Base-by-base conservation (phyloP, 2,113 vertebrate genomes). In the Albula goreensis region DNA sequence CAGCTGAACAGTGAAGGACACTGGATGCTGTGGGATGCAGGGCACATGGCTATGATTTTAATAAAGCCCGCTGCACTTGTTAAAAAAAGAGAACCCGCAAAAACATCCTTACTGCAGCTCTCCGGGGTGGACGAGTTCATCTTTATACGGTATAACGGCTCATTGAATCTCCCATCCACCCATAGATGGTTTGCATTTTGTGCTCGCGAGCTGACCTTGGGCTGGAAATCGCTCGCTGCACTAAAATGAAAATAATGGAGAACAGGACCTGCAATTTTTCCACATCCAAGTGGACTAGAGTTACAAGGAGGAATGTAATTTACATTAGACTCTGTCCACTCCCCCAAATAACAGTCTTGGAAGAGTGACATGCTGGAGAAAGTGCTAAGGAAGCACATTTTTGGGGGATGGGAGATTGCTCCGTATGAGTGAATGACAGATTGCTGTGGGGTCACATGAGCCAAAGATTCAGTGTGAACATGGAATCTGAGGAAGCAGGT, bases 371-470 rank as follows among this genome's bases (percentile, higher is more conserved):
- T 50, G 85, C 92, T 84, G 91, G 93, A 92, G 90, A 96, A 95
- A 96, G 91, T 87, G 87, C 91, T 88, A 78, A 87, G 91, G 90
- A 90, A 91, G 93, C 84, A 87, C 87, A 95, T 96, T 94, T 91
- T 91, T 95, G 89, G 86, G 91, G 90, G 93, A 93, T 94, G 92
- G 94, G 88, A 92, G 90, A 31, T 31, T 31, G 25, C 17, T 90
- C 92, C 93, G 93, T 91, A 77, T 90, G 92, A 92, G 88, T 81
- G 91, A 93, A 93, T 91, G 94, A 96, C 90, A 93, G 93, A 93
- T 89, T 12, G 78, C 53, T 49, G 57, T 11, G 49, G 53, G 87
- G 85, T 81, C 87, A 25, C 48, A 66, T 13, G 25, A 90, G 91
- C 91, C 89, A 91, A 90, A 87, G 88, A 88, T 87, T 89, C 89